phyloP scores from a whole-genome alignment of 2,113 vertebrate genomes.

The Phrynocephalus versicolor region DNA sequence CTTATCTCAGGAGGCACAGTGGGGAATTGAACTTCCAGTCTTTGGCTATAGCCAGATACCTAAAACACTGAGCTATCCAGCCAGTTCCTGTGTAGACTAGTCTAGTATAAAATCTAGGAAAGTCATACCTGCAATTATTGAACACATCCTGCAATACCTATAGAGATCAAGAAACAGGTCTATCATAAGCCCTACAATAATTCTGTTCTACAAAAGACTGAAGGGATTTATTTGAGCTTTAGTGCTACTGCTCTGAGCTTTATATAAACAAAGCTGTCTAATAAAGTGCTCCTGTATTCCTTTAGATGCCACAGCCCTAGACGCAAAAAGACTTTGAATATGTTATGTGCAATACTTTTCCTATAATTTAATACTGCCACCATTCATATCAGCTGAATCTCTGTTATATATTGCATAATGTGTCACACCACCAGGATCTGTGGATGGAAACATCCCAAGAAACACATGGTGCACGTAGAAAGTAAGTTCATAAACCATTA shows the following conservation, averaged over 20 bases:
- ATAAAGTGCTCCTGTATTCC: not conserved
- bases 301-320: not conserved
- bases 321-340: not conserved
- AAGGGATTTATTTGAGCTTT: not conserved
- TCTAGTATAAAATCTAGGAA: not conserved
- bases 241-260: not conserved
- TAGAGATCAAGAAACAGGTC: not conserved
- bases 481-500: not conserved
- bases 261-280: not conserved
- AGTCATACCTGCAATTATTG: not conserved
- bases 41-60: too few species aligned
- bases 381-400: not conserved
- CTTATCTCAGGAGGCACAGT: too few species aligned
- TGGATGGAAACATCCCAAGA: not conserved
- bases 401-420: not conserved
- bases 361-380: not conserved
- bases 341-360: not conserved
- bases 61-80: not conserved
- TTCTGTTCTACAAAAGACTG: not conserved
- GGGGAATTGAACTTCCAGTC: too few species aligned
- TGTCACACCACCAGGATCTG: not conserved
- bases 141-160: not conserved
- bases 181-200: not conserved
- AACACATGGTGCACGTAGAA: not conserved
- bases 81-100: not conserved